A percentile compares a stretch with the other conserved stretches of the same genome.
Conservation (phyloP, 2,888 invertebrate genomes). For the Idaea biselata region DNA sequence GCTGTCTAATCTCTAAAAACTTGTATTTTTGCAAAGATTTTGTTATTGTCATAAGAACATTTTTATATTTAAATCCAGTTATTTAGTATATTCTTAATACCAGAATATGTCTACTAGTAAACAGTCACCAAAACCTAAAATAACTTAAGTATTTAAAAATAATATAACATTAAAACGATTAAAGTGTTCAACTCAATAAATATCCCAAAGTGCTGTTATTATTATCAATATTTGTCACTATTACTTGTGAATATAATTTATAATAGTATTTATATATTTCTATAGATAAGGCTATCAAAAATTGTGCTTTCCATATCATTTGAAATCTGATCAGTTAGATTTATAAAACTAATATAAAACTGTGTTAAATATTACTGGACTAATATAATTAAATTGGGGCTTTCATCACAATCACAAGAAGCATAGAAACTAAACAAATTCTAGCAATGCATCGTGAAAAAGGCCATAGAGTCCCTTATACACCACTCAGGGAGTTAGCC, state of each 20-base stretch:
- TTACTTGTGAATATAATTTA: slow-evolving; percentile 8
- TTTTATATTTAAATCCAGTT: too few relatives aligned
- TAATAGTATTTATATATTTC: background rate
- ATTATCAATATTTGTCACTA: slow-evolving; percentile 29
- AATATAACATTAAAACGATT: slow-evolving; percentile 7
- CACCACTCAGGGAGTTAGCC: slow-evolving; percentile 17
- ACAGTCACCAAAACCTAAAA: slow-evolving; percentile 35
- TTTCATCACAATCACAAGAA: slow-evolving; percentile 33
- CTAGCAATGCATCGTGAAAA: slow-evolving; percentile 38
- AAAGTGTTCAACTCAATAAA: slow-evolving; percentile 18
- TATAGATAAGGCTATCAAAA: slow-evolving; percentile 1
- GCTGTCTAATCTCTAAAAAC: too few relatives aligned
- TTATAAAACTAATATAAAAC: background rate
- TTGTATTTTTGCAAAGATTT: too few relatives aligned
- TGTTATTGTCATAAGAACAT: too few relatives aligned
- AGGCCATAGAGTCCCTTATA: slow-evolving; percentile 19
- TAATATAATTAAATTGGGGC: slow-evolving; percentile 19
- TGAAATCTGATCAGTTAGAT: too few relatives aligned
- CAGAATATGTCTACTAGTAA: background rate
- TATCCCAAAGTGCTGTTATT: slow-evolving; percentile 22
- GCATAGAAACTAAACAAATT: slow-evolving; percentile 30
- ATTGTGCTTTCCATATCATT: slow-evolving; percentile 4
- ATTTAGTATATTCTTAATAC: too few relatives aligned
- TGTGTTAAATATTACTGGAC: slow-evolving; percentile 9
- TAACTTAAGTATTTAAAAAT: slow-evolving; percentile 19